Evolutionary conservation across 2,888 invertebrate species (phyloP).

Genomic region (Gari tellinella): DNA sequence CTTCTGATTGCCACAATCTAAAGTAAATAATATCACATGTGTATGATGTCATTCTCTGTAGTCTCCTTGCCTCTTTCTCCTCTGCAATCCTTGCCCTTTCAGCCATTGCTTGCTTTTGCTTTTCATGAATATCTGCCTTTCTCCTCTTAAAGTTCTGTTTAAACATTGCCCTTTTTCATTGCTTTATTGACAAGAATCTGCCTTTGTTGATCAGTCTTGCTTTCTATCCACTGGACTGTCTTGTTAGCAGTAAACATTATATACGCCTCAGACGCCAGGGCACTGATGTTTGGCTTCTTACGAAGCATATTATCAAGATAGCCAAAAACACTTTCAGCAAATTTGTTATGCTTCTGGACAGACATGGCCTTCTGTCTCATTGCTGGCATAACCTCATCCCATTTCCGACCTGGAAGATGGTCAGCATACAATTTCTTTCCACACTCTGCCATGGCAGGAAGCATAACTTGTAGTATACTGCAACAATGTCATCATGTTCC

Average conservation of each 20-base stretch:
- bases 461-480: slow-evolving; percentile 9
- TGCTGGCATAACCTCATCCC: slow-evolving; percentile 10
- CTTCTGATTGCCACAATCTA: slow-evolving; percentile 51
- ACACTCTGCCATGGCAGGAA: slow-evolving; percentile 29
- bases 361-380: not conserved
- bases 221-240: slow-evolving; percentile 37
- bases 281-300: slow-evolving; percentile 31
- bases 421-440: slow-evolving; percentile 23
- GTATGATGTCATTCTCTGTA: slow-evolving; percentile 29
- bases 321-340: slow-evolving; percentile 28
- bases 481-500: slow-evolving; percentile 37
- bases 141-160: slow-evolving; percentile 26
- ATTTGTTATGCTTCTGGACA: slow-evolving; percentile 33
- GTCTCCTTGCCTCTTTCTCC: slow-evolving; percentile 16
- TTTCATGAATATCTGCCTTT: slow-evolving; percentile 25
- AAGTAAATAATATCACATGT: slow-evolving; percentile 38
- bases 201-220: slow-evolving; percentile 33
- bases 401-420: slow-evolving; percentile 27
- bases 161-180: slow-evolving; percentile 16
- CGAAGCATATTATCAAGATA: slow-evolving; percentile 20
- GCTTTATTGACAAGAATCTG: slow-evolving; percentile 18
- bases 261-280: slow-evolving; percentile 49
- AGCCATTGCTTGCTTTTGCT: slow-evolving; percentile 15
- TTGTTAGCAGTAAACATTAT: slow-evolving; percentile 51
- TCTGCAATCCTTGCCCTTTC: slow-evolving; percentile 13